phyloP scores from a whole-genome alignment of 2,113 vertebrate species.

The Chloropsis hardwickii region DNA sequence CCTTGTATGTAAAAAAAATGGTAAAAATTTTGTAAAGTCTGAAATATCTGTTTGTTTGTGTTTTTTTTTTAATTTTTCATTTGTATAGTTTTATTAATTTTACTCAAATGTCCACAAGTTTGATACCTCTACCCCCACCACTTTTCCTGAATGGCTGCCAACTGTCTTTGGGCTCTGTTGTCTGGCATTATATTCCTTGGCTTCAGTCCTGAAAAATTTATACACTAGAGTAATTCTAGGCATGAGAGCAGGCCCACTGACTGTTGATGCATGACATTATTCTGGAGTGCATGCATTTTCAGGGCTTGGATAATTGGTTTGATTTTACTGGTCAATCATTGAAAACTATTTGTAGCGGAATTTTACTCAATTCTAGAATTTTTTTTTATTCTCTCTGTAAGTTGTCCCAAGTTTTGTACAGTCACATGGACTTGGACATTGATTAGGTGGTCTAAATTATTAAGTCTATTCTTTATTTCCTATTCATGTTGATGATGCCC shows the following conservation, averaged over 20 bases:
- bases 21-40: neutral
- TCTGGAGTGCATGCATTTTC: neutral
- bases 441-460: neutral
- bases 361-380: neutral
- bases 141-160: constrained; percentile 1
- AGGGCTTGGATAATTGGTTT: neutral
- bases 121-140: neutral
- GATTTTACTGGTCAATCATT: neutral
- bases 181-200: neutral
- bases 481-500: neutral
- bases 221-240: constrained; percentile 8
- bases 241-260: constrained; percentile 14
- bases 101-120: neutral
- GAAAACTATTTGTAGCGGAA: neutral
- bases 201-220: constrained; percentile 7
- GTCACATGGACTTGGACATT: neutral
- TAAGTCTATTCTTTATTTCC: neutral
- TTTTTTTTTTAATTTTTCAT: neutral
- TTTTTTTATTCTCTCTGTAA: neutral
- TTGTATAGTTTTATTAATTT: neutral
- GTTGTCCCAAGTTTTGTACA: neutral
- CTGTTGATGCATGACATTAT: neutral
- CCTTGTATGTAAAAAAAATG: neutral
- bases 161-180: neutral
- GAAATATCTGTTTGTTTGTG: rapidly evolving